A percentile compares a stretch with the other conserved stretches of the same genome.
Evolutionary conservation across 2,888 invertebrate species (phyloP).

Genomic region (Thera obeliscata): DNA sequence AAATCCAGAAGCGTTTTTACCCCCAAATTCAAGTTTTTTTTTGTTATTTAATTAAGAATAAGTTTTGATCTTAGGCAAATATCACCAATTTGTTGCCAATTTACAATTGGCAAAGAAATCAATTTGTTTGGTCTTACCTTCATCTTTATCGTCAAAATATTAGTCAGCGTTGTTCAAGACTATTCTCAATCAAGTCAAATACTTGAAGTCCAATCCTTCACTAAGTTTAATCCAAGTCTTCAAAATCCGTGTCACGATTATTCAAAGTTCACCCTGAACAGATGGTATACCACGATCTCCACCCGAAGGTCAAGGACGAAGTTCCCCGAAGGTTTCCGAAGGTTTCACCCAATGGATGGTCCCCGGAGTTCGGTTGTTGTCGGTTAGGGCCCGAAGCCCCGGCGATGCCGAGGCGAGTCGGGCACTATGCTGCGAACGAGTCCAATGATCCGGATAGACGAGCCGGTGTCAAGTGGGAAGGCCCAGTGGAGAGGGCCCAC

Average conservation of each 20-base stretch:
- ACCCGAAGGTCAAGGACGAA: slow-evolving; percentile 11
- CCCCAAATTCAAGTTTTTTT: no score
- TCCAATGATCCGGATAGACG: slow-evolving; percentile 81
- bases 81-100: no score
- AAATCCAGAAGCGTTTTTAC: no score
- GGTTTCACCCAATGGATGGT: slow-evolving; percentile 3
- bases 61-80: no score
- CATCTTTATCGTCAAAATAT: slow-evolving; percentile 27
- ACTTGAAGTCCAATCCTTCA: slow-evolving; percentile 27
- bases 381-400: slow-evolving; percentile 54
- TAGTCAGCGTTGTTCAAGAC: slow-evolving; percentile 24
- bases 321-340: slow-evolving; percentile 19
- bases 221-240: slow-evolving; percentile 32
- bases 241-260: slow-evolving; percentile 32
- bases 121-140: slow-evolving; percentile 17
- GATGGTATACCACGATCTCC: slow-evolving; percentile 11
- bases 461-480: slow-evolving; percentile 86
- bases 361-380: slow-evolving; percentile 24
- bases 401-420: slow-evolving; percentile 58
- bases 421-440: slow-evolving; percentile 53
- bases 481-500: slow-evolving; percentile 76
- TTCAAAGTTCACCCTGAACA: slow-evolving; percentile 26
- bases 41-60: no score
- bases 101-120: no score
- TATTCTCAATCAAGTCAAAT: slow-evolving; percentile 19